phyloP scores from a whole-genome alignment of 2,113 vertebrate genomes.

The Eidolon helvum region DNA sequence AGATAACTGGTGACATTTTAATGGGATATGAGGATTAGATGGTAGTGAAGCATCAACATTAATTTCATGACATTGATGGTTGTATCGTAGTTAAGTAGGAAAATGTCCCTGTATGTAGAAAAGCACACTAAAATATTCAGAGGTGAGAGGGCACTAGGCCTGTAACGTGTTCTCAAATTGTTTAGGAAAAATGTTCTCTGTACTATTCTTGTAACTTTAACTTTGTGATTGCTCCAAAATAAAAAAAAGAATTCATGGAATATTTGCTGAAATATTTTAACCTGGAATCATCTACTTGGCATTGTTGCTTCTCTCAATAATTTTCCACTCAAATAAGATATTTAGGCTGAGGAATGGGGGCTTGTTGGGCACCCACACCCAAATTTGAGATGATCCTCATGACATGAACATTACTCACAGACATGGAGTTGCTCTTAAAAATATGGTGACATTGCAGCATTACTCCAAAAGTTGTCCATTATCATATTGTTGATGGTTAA shows the following conservation, averaged over 20 bases:
- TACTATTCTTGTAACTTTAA: background rate
- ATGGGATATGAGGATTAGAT: background rate
- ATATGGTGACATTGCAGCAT: background rate
- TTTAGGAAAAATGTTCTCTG: background rate
- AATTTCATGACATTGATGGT: background rate
- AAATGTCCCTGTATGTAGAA: background rate
- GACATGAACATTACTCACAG: background rate
- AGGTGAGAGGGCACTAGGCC: background rate
- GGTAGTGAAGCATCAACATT: background rate
- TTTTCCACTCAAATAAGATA: background rate
- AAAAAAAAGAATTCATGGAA: constrained; percentile 7
- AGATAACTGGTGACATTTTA: background rate
- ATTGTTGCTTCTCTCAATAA: background rate
- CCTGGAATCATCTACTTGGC: background rate
- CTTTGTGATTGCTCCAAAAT: background rate
- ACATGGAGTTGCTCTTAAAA: background rate
- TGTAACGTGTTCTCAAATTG: background rate
- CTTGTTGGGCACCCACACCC: background rate
- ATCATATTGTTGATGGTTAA: background rate
- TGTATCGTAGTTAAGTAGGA: background rate
- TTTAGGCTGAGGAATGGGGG: background rate
- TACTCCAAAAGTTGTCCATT: background rate
- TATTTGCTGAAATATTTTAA: background rate
- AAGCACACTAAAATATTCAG: background rate
- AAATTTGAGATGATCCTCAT: background rate